Evolutionary conservation across 2,113 vertebrate species (phyloP), one percentile per base, ranked within the genome.

Genomic region (Porphyrio hochstetteri): DNA sequence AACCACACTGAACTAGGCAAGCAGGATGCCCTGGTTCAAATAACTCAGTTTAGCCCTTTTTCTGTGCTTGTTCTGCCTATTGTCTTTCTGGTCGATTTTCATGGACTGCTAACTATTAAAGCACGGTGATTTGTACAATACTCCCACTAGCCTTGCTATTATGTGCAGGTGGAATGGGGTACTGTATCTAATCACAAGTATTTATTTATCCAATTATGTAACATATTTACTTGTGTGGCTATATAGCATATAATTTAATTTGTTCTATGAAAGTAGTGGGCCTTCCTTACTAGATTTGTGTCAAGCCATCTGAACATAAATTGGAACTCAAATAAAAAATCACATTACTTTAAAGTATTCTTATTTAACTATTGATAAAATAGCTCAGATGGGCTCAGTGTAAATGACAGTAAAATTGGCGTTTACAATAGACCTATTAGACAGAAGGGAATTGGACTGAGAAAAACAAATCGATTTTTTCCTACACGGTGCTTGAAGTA

Each of bases 301-400:
- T 95, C 93, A 94, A 95, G 72, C 82, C 35, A 36, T 80, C 78
- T 65, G 50, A 91, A 94, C 89, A 67, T 72, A 94, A 94, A 96
- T 93, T 72, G 90, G 85, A 93, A 95, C 95, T 97, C 84, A 94
- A 93, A 95, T 95, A 94, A 96, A 97, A 95, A 92, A 89, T 79
- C 91, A 79, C 86, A 84, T 93, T 95, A 91, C 89, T 93, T 95
- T 89, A 89, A 92, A 93, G 86, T 95, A 91, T 96, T 95, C 95
- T 96, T 96, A 95, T 96, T 97, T 97, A 97, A 95, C 94, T 93
- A 95, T 95, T 95, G 93, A 95, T 95, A 92, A 95, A 96, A 97
- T 68, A 87, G 89, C 93, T 97, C 77, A 85, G 93, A 95, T 87
- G 84, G 48, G 77, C 84, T 72, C 74, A 82, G 94, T 79, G 93